A percentile compares a stretch with the other conserved stretches of the same genome.
Evolutionary conservation across 2,888 invertebrate species (phyloP).

Genomic region (Drosophila longiperda): DNA sequence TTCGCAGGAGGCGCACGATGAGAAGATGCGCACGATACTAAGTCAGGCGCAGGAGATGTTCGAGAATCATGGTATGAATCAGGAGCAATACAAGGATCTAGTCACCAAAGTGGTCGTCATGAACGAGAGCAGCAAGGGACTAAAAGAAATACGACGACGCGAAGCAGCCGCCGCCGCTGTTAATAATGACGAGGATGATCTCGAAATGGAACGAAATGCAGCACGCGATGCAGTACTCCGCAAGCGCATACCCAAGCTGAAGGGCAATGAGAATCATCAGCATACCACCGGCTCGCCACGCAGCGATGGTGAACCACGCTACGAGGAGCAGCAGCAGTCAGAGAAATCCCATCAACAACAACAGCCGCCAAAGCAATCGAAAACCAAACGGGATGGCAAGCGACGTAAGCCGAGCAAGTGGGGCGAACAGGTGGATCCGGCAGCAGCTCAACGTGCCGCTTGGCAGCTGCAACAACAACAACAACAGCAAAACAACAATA

Average conservation of each 20-base stretch:
- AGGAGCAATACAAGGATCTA: constrained; percentile 90
- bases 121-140: constrained; percentile 89
- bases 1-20: constrained; percentile 87
- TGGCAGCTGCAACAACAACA: constrained; percentile 60
- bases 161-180: constrained; percentile 85
- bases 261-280: constrained; percentile 61
- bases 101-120: constrained; percentile 92
- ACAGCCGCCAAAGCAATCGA: constrained; percentile 35
- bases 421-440: constrained; percentile 77
- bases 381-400: constrained; percentile 67
- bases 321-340: constrained; percentile 60
- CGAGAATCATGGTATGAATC: constrained; percentile 90
- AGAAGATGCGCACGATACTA: constrained; percentile 91
- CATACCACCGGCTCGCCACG: constrained; percentile 54
- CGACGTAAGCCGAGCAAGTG: constrained; percentile 82
- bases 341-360: constrained; percentile 19
- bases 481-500: constrained; percentile 29
- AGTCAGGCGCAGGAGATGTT: constrained; percentile 93
- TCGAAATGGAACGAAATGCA: constrained; percentile 82
- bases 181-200: constrained; percentile 47
- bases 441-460: constrained; percentile 62
- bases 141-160: constrained; percentile 90
- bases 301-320: constrained; percentile 65
- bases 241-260: constrained; percentile 85
- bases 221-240: constrained; percentile 84